Percentiles rank a stretch among this genome's conserved stretches.
These are phyloP conservation scores for Lutjanus erythropterus DNA, from an alignment of 2,113 vertebrate species.

Conservation along the genomic window DNA sequence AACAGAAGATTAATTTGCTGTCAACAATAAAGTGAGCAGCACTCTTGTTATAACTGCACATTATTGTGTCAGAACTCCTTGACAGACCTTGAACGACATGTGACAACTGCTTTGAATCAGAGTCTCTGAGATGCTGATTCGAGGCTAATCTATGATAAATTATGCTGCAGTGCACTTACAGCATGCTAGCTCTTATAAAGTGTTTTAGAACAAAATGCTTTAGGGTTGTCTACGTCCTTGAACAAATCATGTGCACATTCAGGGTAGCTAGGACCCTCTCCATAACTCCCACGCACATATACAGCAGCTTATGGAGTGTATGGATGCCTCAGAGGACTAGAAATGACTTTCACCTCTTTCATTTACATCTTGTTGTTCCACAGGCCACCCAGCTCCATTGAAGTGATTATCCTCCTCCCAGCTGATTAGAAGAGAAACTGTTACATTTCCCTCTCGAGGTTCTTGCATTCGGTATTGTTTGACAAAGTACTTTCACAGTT, in stretches of 20 bases:
- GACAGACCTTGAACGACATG: conserved; percentile 27
- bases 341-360: not conserved
- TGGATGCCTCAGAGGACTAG: not conserved
- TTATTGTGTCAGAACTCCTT: conserved; percentile 1
- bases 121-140: conserved; percentile 20
- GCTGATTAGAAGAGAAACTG: conserved; percentile 14
- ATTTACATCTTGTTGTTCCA: conserved; percentile 5
- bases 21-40: conserved; percentile 13
- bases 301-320: not conserved
- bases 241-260: not conserved
- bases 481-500: conserved; percentile 10
- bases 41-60: not conserved
- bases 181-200: not conserved
- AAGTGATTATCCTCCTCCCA: conserved; percentile 1
- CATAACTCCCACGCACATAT: not conserved
- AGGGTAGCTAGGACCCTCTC: not conserved
- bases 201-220: not conserved
- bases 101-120: conserved; percentile 27
- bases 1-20: not conserved
- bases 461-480: conserved; percentile 2
- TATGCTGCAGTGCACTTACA: conserved; percentile 24
- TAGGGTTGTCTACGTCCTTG: conserved; percentile 9
- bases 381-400: not conserved
- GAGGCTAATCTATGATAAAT: not conserved
- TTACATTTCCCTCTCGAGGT: not conserved